Base-by-base conservation (phyloP, 2,888 invertebrate species). In the Epinotia demarniana region DNA sequence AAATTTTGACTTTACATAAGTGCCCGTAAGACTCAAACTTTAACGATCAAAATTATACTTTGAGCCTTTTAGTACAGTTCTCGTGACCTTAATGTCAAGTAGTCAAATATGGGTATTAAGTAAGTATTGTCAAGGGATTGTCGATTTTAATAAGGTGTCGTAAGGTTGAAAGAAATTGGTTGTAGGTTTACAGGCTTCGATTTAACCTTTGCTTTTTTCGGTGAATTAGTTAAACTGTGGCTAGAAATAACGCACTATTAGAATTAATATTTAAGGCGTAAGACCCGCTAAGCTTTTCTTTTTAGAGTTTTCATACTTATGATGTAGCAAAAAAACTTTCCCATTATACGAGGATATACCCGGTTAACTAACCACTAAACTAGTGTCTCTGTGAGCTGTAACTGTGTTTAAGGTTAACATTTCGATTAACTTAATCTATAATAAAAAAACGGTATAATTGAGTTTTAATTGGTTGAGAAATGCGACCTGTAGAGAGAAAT, bases 121-220 rank as follows among this genome's bases (percentile, higher is more conserved):
- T 33, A 5, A 19, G 18, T 33, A 13, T 60, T 60, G 60, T 60
- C 13, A 60, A 13, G 16, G 33, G 16, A 60, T 16, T 60, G 16
- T 16, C 16, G 27, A 60, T 16, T 33, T 60, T n/a, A 16, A 33
- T 33, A 33, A 3, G 5, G 33, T 27, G 27, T 1, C 1, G 16
- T 27, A 60, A 60, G 60, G 27, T 60, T 16, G 33, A 33, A 27
- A 16, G 27, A 27, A 33, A 27, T 3, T 13, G 6, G 8, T n/a
- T 60, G 33, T 13, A 60, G 33, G 33, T 60, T 60, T 0, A 60
- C 5, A 60, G 60, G 60, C n/a, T 60, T 60, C 60, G 33, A 27
- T 60, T 60, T 60, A 33, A 60, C 60, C 27, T 60, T 60, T 60
- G 60, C 27, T 27, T 60, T 60, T 33, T 1, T 27, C 60, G 27